Evolutionary conservation across 1,140 invertebrate genomes (phyloP), one percentile per base, ranked within the genome.

Genomic region (Lordiphosa clarofinis): DNA sequence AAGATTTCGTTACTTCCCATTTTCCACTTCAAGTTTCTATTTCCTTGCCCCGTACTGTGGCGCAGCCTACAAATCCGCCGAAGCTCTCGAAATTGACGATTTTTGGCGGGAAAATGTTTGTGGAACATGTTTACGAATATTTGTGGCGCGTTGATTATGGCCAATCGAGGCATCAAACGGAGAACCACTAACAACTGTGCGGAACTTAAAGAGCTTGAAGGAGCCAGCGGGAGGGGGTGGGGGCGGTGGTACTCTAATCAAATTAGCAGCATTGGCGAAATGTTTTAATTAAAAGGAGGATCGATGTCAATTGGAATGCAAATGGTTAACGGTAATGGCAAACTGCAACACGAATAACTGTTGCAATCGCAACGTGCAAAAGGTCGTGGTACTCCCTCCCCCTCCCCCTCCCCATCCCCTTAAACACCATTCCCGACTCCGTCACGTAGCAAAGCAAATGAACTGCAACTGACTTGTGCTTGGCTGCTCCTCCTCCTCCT

Each of bases 211-310:
- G 24, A 28, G 24, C 24, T 28, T 28, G 7, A 36, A 13, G 33
- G 13, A 12, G 24, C 15, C 15, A 15, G 15, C 15, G 6, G 1
- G 6, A 10, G 2, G 1, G 8, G 11, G 40, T 4, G 3, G 13
- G 24, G 24, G 21, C 40, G n/a, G n/a, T n/a, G 33, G 46, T 42
- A 21, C 21, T 39, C 73, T 75, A 76, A 75, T 76, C 66, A 78
- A 72, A 74, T 74, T 74, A 64, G 39, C 54, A 38, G 63, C 59
- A 63, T 64, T 49, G 64, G 49, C 40, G 64, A 64, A 68, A 68
- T 68, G 64, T 67, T 67, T 67, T 66, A 67, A 67, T 66, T 67
- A 67, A 58, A 47, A 58, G 46, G 49, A 46, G 15, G 38, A 6
- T 46, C 24, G 43, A 46, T 31, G 39, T 4, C 6, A 15, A 49